These are phyloP conservation scores for Pyralis farinalis DNA, from an alignment of 2,888 invertebrate genomes.

Conservation along the genomic window DNA sequence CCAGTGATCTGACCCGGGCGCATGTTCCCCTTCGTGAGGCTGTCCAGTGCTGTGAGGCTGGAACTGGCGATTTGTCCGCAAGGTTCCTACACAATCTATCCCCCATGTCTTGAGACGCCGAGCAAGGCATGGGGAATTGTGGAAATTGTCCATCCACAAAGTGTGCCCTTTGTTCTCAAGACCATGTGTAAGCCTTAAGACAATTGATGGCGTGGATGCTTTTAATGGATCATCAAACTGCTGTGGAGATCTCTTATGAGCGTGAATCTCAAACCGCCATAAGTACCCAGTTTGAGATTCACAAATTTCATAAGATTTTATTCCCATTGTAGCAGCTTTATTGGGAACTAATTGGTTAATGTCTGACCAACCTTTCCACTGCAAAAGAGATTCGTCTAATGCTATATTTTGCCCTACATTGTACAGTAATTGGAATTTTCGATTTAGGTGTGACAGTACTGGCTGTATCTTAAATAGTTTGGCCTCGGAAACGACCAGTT, in stretches of 20 bases:
- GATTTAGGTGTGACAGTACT: conserved; percentile 10
- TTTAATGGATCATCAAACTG: conserved; percentile 16
- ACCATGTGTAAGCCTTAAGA: conserved; percentile 14
- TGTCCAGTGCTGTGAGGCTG: conserved; percentile 13
- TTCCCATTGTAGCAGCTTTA: conserved; percentile 20
- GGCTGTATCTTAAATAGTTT: conserved; percentile 17
- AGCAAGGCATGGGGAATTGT: conserved; percentile 21
- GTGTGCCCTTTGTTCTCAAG: conserved; percentile 18
- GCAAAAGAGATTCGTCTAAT: conserved; percentile 22
- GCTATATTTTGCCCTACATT: conserved; percentile 18
- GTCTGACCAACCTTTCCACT: conserved; percentile 27
- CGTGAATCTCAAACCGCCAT: conserved; percentile 22
- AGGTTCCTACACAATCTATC: conserved; percentile 23
- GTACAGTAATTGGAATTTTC: conserved; percentile 16
- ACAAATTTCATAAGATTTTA: conserved; percentile 27
- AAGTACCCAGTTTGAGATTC: conserved; percentile 26
- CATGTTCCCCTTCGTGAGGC: conserved; percentile 1
- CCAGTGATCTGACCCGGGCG: conserved; percentile 4
- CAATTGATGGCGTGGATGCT: conserved; percentile 12
- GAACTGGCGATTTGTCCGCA: conserved; percentile 18
- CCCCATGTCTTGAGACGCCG: conserved; percentile 18
- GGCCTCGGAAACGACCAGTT: conserved; percentile 5
- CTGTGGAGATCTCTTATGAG: conserved; percentile 1
- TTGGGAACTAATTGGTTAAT: conserved; percentile 26
- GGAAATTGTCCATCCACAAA: conserved; percentile 22